Evolutionary conservation across 2,888 invertebrate genomes (phyloP).

Genomic region (Lydus trimaculatus): DNA sequence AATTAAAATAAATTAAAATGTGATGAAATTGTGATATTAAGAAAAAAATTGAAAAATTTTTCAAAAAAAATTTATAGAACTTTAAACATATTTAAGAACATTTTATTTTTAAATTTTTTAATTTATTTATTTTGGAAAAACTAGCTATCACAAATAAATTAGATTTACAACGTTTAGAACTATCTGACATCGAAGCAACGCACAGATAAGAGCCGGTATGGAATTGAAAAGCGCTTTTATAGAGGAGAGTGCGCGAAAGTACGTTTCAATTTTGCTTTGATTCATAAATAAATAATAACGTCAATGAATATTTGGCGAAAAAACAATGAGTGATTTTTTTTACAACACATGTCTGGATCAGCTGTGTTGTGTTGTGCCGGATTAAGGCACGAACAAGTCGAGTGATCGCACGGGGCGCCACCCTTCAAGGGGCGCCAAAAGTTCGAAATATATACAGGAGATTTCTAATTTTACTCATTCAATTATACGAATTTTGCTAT

Average conservation of each 20-base stretch:
- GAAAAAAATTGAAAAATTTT: neutral
- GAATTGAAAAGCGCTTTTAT: neutral
- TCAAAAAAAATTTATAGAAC: neutral
- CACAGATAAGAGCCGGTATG: neutral
- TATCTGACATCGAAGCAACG: neutral
- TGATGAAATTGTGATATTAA: neutral
- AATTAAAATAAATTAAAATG: neutral
- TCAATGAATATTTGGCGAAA: neutral
- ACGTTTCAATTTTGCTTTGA: neutral
- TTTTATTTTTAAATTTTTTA: neutral
- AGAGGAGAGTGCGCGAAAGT: conserved; percentile 7
- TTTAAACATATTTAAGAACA: neutral
- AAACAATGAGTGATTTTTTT: neutral
- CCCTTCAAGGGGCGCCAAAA: too few relatives aligned
- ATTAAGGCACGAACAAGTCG: too few relatives aligned
- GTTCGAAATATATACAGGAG: too few relatives aligned
- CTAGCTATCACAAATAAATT: neutral
- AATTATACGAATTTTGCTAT: too few relatives aligned
- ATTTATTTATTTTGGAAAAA: neutral
- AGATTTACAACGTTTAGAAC: neutral
- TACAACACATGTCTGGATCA: neutral
- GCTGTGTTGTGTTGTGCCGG: too few relatives aligned
- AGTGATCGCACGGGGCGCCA: too few relatives aligned
- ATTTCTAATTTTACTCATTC: too few relatives aligned
- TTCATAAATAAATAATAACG: neutral